A percentile compares a stretch with the other conserved stretches of the same genome.
Evolutionary conservation across 2,797 vertebrate genomes (phyloP).

Genomic region (Protonibea diacanthus): DNA sequence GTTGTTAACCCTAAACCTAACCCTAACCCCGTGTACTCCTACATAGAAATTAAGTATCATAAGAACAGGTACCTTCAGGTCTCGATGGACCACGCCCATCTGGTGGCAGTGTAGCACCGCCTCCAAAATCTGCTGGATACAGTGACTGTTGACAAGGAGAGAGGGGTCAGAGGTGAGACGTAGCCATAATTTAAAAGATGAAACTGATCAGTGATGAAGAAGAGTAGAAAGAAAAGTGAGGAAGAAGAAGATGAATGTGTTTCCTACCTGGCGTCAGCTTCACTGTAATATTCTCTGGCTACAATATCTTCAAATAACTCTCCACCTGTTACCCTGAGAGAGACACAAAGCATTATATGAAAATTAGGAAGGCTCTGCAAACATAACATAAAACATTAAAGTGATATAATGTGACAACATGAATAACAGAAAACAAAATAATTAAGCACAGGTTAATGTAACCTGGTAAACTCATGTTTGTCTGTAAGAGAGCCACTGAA

Average conservation of each 20-base stretch:
- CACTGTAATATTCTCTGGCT: slow-evolving; percentile 97
- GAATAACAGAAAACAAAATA: too few species aligned
- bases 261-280: slow-evolving; percentile 95
- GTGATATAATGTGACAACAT: too few species aligned
- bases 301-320: slow-evolving; percentile 98
- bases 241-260: background rate
- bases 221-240: background rate
- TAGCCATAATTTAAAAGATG: background rate
- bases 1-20: too few species aligned
- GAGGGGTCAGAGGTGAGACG: slow-evolving; percentile 30
- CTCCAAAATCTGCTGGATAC: slow-evolving; percentile 98
- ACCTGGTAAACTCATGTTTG: too few species aligned
- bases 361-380: too few species aligned
- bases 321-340: slow-evolving; percentile 92
- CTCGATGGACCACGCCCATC: slow-evolving; percentile 97
- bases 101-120: slow-evolving; percentile 98
- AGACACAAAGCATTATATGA: background rate
- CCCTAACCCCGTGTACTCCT: too few species aligned
- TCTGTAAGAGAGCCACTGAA: too few species aligned
- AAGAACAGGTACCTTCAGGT: slow-evolving; percentile 90
- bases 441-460: too few species aligned
- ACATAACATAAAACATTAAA: too few species aligned
- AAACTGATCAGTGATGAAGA: background rate
- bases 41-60: too few species aligned
- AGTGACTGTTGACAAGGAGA: slow-evolving; percentile 85